A percentile compares a stretch with the other conserved stretches of the same genome.
Conservation (phyloP, 2,888 invertebrate species). For the Eueremaeus valkanovi region DNA sequence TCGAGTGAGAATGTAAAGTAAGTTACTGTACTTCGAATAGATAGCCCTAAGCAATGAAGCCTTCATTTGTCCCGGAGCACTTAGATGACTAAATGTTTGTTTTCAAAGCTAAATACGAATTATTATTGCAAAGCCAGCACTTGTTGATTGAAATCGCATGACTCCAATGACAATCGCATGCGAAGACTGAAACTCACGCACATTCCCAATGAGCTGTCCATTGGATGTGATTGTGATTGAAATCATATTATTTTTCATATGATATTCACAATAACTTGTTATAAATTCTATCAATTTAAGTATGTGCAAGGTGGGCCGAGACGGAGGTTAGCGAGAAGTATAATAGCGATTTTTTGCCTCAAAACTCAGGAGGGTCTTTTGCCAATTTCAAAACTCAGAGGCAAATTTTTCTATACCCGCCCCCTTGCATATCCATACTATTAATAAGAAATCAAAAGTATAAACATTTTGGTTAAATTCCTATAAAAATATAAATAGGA, state of each 20-base stretch:
- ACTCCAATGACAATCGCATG: constrained; percentile 24
- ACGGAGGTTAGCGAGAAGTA: no score
- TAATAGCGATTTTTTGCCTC: no score
- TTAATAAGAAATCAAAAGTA: no score
- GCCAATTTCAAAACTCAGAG: no score
- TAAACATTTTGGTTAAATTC: no score
- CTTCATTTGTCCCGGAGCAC: neutral
- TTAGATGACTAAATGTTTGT: neutral
- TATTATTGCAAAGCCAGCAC: neutral
- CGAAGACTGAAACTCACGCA: constrained; percentile 1
- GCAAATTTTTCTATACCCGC: no score
- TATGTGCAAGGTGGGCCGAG: no score
- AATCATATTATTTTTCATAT: neutral
- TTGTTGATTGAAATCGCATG: constrained; percentile 12
- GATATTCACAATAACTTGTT: neutral
- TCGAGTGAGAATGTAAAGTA: neutral
- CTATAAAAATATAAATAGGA: no score
- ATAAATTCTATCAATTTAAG: no score
- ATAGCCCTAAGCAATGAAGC: neutral
- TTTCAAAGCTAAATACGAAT: neutral
- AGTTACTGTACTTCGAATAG: constrained; percentile 6
- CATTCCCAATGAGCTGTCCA: neutral
- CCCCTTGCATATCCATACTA: no score
- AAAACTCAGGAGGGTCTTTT: no score
- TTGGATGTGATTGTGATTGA: neutral